Base-by-base conservation (phyloP, 37 sponge, comb jelly and placozoan genomes). In the Cladorhizidae sp. region DNA sequence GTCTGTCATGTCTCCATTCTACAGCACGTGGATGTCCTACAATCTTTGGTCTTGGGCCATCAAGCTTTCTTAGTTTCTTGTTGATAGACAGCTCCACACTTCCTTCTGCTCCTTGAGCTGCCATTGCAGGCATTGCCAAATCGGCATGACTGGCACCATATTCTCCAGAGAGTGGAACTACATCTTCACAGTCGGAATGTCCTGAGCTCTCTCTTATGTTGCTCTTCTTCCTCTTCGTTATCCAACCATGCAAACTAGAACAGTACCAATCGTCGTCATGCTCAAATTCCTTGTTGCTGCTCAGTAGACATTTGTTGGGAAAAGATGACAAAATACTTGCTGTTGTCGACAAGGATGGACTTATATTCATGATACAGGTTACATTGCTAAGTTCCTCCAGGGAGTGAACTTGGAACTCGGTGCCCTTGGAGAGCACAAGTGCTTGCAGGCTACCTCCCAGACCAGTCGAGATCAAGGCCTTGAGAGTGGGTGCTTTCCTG, bases 201-300 rank as follows among this genome's bases (percentile, higher is more conserved):
- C 42, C 8, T 25, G 18, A 11, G 12, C 23, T 39, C 7, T 28
- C 54, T 37, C 58, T 15, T 45, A 54, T 55, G 3, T 11, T 5
- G 2, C 41, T 39, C 17, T 77, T 61, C 20, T n/a, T 15, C 5
- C 49, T 32, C 40, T 73, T 67, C 50, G 20, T 58, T 41, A 68
- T 59, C 74, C 91, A 93, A 21, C 94, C 94, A 70, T 89, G 91
- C 18, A 90, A 18, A 26, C 84, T 76, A 67, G 94, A 93, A 55
- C 94, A 93, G 75, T 70, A 86, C 26, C 11, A 23, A 31, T 61
- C 43, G 58, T 58, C 28, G 38, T 20, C 1, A 14, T 17, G 31
- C 0, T 74, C 80, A 63, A 20, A 29, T 1, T 40, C 42, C 31
- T 36, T 33, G 9, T 65, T 14, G 5, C 35, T 65, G 20, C 67